These are phyloP conservation scores for Rambutsinella grinnellia DNA, from an alignment of 2,888 invertebrate species.

Conservation along the genomic window DNA sequence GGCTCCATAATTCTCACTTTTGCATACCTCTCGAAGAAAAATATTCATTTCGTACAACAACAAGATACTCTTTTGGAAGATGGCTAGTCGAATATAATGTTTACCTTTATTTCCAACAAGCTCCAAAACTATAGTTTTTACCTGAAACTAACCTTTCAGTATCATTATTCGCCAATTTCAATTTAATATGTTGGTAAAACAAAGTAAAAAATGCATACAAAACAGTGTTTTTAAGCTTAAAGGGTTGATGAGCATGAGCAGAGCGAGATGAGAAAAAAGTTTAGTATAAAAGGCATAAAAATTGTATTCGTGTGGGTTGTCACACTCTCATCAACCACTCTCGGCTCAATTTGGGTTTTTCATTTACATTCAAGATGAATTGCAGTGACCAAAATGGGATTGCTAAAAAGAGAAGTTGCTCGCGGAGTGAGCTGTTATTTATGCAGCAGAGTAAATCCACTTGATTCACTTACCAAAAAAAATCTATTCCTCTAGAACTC, in stretches of 20 bases:
- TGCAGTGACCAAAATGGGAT: constrained; percentile 49
- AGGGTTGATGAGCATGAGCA: background rate
- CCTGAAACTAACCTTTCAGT: background rate
- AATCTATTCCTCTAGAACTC: background rate
- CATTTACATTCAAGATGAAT: constrained; percentile 50
- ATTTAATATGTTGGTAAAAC: background rate
- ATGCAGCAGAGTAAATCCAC: background rate
- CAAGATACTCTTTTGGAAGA: too few relatives aligned
- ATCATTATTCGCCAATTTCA: background rate
- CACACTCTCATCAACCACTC: constrained; percentile 33
- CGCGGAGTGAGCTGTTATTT: background rate
- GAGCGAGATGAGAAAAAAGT: background rate
- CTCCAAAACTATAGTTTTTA: background rate
- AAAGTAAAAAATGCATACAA: background rate
- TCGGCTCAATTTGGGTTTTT: constrained; percentile 46
- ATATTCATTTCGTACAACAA: too few relatives aligned
- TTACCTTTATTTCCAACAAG: too few relatives aligned
- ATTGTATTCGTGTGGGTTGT: constrained; percentile 35
- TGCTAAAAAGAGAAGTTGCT: background rate
- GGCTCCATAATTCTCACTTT: background rate
- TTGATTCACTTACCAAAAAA: background rate
- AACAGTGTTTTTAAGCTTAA: too few relatives aligned
- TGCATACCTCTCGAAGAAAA: too few relatives aligned
- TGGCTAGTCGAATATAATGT: too few relatives aligned
- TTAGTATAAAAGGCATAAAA: background rate